phyloP scores from a whole-genome alignment of 1,140 invertebrate species.

The Drosophila triauraria region DNA sequence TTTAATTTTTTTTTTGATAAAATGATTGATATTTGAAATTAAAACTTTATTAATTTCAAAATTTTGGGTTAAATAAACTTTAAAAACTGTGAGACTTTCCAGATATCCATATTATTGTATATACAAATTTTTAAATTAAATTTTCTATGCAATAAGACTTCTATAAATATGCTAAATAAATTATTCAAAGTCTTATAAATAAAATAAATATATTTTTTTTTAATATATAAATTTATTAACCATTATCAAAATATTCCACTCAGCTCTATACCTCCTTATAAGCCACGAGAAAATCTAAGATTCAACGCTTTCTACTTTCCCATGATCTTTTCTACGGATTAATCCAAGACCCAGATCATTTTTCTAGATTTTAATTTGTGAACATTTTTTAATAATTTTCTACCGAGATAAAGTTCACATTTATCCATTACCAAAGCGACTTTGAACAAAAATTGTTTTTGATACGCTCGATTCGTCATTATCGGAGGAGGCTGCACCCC shows the following conservation, averaged over 20 bases:
- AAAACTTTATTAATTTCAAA: background rate
- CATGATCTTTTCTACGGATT: constrained; percentile 22
- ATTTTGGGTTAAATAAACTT: background rate
- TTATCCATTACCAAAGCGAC: constrained; percentile 45
- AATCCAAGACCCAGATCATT: constrained; percentile 14
- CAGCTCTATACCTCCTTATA: background rate
- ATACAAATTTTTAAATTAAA: too few species aligned
- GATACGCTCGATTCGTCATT: constrained; percentile 28
- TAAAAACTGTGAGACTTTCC: too few species aligned
- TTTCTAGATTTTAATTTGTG: constrained; percentile 26
- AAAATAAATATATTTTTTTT: too few species aligned
- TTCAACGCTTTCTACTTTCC: constrained; percentile 48
- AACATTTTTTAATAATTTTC: constrained; percentile 50
- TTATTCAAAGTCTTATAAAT: too few species aligned
- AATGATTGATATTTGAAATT: constrained; percentile 8
- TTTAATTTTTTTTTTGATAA: background rate
- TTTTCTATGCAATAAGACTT: too few species aligned
- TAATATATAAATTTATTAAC: background rate
- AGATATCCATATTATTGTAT: too few species aligned
- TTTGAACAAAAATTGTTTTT: constrained; percentile 48
- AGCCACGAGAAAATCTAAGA: background rate
- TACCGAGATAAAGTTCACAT: constrained; percentile 40
- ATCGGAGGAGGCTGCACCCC: constrained; percentile 41
- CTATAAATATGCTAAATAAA: too few species aligned
- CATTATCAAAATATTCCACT: background rate